These are phyloP conservation scores for Desmodus rotundus DNA, from an alignment of 2,113 vertebrate genomes.

Conservation along the genomic window DNA sequence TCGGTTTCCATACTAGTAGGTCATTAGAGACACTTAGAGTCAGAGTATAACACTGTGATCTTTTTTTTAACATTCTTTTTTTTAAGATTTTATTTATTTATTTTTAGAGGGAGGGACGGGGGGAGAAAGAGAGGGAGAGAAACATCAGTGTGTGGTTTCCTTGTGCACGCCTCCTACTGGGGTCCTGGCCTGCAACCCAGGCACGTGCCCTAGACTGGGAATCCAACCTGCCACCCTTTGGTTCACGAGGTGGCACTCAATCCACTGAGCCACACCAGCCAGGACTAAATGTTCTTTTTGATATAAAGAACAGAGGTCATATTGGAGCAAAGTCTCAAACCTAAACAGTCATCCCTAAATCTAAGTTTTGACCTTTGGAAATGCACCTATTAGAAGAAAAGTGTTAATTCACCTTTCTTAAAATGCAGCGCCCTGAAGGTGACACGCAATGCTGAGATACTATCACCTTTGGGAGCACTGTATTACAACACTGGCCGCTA, in stretches of 20 bases:
- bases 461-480: constrained; percentile 92
- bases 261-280: too few species aligned
- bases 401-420: background rate
- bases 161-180: too few species aligned
- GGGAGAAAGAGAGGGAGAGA: too few species aligned
- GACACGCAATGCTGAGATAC: constrained; percentile 88
- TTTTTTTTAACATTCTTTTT: background rate
- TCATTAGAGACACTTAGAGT: background rate
- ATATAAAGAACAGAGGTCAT: background rate
- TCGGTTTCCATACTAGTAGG: too few species aligned
- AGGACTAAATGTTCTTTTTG: background rate
- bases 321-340: background rate
- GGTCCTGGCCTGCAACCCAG: too few species aligned
- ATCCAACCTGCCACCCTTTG: too few species aligned
- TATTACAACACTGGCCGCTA: constrained; percentile 96
- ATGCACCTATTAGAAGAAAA: background rate
- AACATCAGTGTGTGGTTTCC: too few species aligned
- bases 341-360: background rate
- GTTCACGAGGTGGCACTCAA: too few species aligned
- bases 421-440: constrained; percentile 89
- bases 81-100: too few species aligned
- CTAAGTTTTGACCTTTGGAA: background rate
- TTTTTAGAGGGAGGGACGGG: too few species aligned
- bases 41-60: background rate
- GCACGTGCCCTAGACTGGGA: too few species aligned